phyloP scores from a whole-genome alignment of 2,797 vertebrate species.

The Esox lucius region DNA sequence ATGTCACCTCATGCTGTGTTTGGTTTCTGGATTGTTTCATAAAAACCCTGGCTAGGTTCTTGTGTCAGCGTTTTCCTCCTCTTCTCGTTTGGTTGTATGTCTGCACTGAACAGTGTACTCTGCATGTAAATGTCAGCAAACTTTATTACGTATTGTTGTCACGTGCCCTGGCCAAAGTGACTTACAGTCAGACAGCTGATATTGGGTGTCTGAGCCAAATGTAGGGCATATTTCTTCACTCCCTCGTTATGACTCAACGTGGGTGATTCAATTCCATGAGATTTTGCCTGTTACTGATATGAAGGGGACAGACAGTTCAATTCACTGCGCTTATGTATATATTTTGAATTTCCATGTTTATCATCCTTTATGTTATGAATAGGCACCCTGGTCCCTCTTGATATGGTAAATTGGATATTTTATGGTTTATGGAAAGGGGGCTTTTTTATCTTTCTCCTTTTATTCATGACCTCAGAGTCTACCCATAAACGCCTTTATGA shows the following conservation, averaged over 20 bases:
- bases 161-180: constrained; percentile 59
- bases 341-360: constrained; percentile 73
- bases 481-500: constrained; percentile 65
- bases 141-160: constrained; percentile 61
- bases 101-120: constrained; percentile 17
- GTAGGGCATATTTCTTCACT: constrained; percentile 66
- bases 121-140: constrained; percentile 29
- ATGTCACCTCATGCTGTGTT: not conserved
- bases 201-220: constrained; percentile 55
- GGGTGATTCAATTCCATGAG: constrained; percentile 63
- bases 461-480: constrained; percentile 66
- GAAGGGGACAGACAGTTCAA: constrained; percentile 55
- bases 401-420: constrained; percentile 81
- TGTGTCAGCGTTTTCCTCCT: not conserved
- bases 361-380: constrained; percentile 71
- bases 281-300: constrained; percentile 67
- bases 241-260: constrained; percentile 49
- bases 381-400: constrained; percentile 70
- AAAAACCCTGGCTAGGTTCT: not conserved
- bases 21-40: not conserved
- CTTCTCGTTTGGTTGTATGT: not conserved
- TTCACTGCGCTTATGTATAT: constrained; percentile 61
- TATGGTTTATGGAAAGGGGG: constrained; percentile 71
- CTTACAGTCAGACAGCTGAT: constrained; percentile 62
- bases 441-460: constrained; percentile 69